These are phyloP conservation scores for Alviniconcha strummeri DNA, from an alignment of 2,888 invertebrate genomes.

Conservation along the genomic window DNA sequence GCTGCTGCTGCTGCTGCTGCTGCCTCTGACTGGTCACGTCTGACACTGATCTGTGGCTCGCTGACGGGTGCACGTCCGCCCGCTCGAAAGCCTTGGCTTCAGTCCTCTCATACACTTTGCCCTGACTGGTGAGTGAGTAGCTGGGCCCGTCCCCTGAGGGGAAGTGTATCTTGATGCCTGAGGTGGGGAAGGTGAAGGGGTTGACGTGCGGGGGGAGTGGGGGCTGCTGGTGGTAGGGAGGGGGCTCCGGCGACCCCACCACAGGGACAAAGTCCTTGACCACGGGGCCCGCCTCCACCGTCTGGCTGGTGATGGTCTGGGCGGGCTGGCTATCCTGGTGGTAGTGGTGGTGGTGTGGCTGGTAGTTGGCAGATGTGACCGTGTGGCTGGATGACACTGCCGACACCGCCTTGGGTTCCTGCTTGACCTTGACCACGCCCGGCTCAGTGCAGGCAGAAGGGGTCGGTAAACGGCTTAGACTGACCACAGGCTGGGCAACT, in stretches of 20 bases:
- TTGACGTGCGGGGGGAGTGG: constrained; percentile 30
- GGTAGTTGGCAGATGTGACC: constrained; percentile 1
- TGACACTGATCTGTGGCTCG: constrained; percentile 28
- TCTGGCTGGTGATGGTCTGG: constrained; percentile 35
- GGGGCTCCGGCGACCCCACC: constrained; percentile 10
- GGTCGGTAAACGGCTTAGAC: background rate
- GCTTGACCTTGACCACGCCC: background rate
- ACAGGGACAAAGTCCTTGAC: constrained; percentile 31
- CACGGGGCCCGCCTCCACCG: constrained; percentile 1
- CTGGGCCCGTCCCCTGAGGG: constrained; percentile 14
- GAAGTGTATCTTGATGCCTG: constrained; percentile 29
- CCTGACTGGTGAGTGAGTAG: constrained; percentile 19
- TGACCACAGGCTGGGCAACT: constrained; percentile 1
- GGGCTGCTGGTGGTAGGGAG: constrained; percentile 27
- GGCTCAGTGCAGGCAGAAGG: background rate
- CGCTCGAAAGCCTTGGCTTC: background rate
- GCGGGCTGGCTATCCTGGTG: constrained; percentile 29
- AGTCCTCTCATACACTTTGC: background rate
- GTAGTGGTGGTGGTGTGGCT: constrained; percentile 22
- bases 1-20: background rate
- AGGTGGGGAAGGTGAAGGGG: constrained; percentile 43
- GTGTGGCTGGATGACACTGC: background rate
- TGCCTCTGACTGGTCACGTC: constrained; percentile 21
- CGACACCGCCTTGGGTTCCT: background rate
- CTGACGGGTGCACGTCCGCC: background rate